Conservation (phyloP, 1,140 invertebrate genomes). For the Drosophila prosaltans region DNA sequence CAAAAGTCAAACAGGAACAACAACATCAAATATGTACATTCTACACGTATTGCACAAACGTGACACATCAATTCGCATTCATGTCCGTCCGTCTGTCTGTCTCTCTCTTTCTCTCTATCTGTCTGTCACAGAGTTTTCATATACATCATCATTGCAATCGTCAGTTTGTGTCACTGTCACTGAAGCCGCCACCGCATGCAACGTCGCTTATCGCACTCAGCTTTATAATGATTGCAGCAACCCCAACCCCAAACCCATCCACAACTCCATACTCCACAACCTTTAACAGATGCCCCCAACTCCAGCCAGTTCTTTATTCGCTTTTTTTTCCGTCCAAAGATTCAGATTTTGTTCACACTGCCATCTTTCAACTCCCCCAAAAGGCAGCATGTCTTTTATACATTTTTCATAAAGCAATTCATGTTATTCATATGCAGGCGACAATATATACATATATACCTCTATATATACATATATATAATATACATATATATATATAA, state of each 20-base stretch:
- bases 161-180: conserved; percentile 43
- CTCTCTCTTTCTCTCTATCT: conserved; percentile 4
- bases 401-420: conserved; percentile 78
- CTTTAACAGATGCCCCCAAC: not conserved
- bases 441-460: conserved; percentile 39
- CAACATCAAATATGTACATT: conserved; percentile 14
- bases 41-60: conserved; percentile 58
- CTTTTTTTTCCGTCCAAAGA: conserved; percentile 1
- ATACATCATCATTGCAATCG: conserved; percentile 77
- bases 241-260: conserved; percentile 1
- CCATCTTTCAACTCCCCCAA: conserved; percentile 22
- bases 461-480: no score
- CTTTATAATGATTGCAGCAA: conserved; percentile 71
- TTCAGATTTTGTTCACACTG: conserved; percentile 11
- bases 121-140: conserved; percentile 11
- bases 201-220: conserved; percentile 78
- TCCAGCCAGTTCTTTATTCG: not conserved
- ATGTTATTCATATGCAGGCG: conserved; percentile 66
- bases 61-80: conserved; percentile 78
- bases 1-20: conserved; percentile 64
- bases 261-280: conserved; percentile 12
- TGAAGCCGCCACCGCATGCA: conserved; percentile 64
- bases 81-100: conserved; percentile 44
- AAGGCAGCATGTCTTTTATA: conserved; percentile 48
- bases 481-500: no score